Conservation (phyloP, 2,113 vertebrate species). For the Hylia prasina region DNA sequence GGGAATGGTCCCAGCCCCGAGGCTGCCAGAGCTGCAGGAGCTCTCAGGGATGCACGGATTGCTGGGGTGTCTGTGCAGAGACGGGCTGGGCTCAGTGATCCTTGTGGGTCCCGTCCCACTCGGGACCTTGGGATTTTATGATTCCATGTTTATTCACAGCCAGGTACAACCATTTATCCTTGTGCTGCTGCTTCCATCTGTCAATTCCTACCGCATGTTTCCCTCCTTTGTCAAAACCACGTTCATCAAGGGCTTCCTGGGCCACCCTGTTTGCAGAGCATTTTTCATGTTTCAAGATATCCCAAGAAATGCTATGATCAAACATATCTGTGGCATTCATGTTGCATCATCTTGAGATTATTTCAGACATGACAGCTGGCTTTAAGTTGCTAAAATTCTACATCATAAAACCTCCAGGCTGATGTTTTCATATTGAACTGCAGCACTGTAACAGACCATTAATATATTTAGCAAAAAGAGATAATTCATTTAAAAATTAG, state of each 20-base stretch:
- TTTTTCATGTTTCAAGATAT: background rate
- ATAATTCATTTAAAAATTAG: background rate
- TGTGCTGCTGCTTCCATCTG: background rate
- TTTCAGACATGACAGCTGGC: background rate
- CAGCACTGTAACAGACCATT: background rate
- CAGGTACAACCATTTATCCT: background rate
- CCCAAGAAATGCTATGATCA: background rate
- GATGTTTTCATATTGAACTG: background rate
- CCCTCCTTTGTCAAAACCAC: rapidly evolving
- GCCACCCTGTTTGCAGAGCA: background rate
- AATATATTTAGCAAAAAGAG: background rate
- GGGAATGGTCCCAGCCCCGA: background rate
- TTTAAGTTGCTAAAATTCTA: background rate
- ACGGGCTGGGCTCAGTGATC: rapidly evolving
- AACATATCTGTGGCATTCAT: background rate
- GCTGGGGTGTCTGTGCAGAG: background rate
- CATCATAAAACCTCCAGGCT: background rate
- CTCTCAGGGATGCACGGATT: background rate
- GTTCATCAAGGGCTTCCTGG: background rate
- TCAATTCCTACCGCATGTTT: rapidly evolving
- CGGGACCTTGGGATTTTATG: background rate
- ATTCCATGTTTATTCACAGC: background rate
- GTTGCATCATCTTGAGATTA: rapidly evolving
- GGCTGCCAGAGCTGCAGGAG: background rate
- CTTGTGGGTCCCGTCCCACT: rapidly evolving